These are phyloP conservation scores for Sphecodes monilicornis DNA, from an alignment of 2,888 invertebrate genomes.

Conservation along the genomic window DNA sequence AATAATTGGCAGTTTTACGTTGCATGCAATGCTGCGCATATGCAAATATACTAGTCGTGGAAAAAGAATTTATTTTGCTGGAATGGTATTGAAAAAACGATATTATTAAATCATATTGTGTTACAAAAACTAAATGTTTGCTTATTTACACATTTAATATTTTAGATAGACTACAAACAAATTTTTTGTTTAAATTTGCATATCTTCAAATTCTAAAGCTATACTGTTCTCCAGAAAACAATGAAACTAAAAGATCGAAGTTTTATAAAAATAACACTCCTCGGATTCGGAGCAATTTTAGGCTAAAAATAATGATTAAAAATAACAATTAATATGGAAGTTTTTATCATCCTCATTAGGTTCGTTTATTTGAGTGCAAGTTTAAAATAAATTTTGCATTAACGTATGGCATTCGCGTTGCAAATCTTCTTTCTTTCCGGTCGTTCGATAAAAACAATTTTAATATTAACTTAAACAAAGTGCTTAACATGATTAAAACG, in stretches of 20 bases:
- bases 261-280: no score
- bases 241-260: no score
- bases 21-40: neutral
- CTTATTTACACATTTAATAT: no score
- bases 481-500: constrained; percentile 73
- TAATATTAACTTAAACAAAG: constrained; percentile 10
- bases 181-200: no score
- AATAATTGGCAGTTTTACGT: neutral
- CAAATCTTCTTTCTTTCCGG: neutral
- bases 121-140: no score
- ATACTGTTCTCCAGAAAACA: no score
- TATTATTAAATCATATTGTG: no score
- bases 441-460: neutral
- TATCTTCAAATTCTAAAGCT: no score
- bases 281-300: no score
- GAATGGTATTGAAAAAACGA: no score
- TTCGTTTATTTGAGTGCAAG: neutral
- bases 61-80: neutral
- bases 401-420: neutral
- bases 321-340: neutral
- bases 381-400: neutral
- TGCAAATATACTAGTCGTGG: neutral
- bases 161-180: neutral
- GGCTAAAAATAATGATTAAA: no score
- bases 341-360: neutral